A percentile compares a stretch with the other conserved stretches of the same genome.
These are phyloP conservation scores for Leucozona laternaria DNA, from an alignment of 2,888 invertebrate species.

Conservation along the genomic window DNA sequence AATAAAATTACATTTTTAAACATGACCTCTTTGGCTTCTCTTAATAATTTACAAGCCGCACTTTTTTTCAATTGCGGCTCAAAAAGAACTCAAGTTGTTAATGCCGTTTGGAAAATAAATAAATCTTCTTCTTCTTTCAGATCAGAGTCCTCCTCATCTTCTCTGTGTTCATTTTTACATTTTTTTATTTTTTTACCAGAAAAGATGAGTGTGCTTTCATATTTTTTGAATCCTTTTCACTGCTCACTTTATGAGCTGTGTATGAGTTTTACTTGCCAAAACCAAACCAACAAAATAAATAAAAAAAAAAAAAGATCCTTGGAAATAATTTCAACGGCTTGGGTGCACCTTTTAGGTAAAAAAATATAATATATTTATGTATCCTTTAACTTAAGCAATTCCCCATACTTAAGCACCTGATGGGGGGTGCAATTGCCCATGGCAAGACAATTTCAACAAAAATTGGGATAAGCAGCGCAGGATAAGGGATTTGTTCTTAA, in stretches of 20 bases:
- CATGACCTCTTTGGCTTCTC: conserved; percentile 7
- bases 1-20: conserved; percentile 43
- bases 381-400: conserved; percentile 45
- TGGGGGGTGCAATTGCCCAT: conserved; percentile 38
- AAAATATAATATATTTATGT: background rate
- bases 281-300: background rate
- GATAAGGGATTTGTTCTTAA: conserved; percentile 32
- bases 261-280: conserved; percentile 27
- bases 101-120: conserved; percentile 43
- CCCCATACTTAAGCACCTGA: conserved; percentile 18
- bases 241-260: conserved; percentile 53
- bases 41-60: conserved; percentile 33
- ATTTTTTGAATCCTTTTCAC: conserved; percentile 48
- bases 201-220: conserved; percentile 45
- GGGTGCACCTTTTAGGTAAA: conserved; percentile 24
- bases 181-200: conserved; percentile 3
- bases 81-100: conserved; percentile 48
- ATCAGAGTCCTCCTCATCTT: conserved; percentile 13
- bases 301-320: conserved; percentile 9
- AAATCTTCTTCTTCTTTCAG: conserved; percentile 30
- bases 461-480: conserved; percentile 1
- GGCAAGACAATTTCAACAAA: background rate
- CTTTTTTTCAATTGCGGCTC: conserved; percentile 14
- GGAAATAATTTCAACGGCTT: conserved; percentile 39
- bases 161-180: background rate